Evolutionary conservation across 2,888 invertebrate species (phyloP), one percentile per base, ranked within the genome.

Genomic region (Smittia sp.): DNA sequence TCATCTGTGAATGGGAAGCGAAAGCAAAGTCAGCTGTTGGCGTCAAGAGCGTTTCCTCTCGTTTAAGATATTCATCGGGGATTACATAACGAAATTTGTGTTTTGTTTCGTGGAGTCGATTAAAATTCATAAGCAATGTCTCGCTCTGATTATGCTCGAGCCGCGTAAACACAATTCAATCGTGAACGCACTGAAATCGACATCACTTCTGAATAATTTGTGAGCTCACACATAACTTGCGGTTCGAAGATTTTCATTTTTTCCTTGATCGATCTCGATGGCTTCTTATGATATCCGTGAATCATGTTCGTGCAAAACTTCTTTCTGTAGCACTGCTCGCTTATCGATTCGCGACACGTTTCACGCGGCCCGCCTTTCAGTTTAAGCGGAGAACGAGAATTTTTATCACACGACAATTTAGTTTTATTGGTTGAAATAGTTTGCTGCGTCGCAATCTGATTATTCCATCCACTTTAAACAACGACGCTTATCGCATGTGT

Each of bases 61-160:
- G n/a, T 58, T 58, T 58, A 58, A 58, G 58, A 58, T 58, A 46
- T 46, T 46, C 46, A 46, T 46, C 11, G 46, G 9, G 46, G n/a
- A n/a, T 58, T 58, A 58, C 58, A 58, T 58, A 58, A 58, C 2
- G 1, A 18, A 22, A 7, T 58, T 58, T 22, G 18, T 58, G 18
- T 22, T 58, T 58, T 52, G 7, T 22, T 58, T 58, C 58, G n/a
- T 46, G 15, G n/a, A 46, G 32, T 32, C 32, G 58, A 58, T 58
- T 22, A 58, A 13, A 22, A 58, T 58, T 58, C 58, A 58, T 58
- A 58, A 58, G 58, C 58, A 58, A 58, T 58, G 58, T 58, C 22
- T 22, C 58, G 58, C 25, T 72, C 72, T 22, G 24, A 72, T 32
- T 72, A 62, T 72, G 72, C 54, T 72, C 27, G 58, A 72, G 1